Conservation (phyloP, 2,113 vertebrate species). For the Actenoides lindsayi region DNA sequence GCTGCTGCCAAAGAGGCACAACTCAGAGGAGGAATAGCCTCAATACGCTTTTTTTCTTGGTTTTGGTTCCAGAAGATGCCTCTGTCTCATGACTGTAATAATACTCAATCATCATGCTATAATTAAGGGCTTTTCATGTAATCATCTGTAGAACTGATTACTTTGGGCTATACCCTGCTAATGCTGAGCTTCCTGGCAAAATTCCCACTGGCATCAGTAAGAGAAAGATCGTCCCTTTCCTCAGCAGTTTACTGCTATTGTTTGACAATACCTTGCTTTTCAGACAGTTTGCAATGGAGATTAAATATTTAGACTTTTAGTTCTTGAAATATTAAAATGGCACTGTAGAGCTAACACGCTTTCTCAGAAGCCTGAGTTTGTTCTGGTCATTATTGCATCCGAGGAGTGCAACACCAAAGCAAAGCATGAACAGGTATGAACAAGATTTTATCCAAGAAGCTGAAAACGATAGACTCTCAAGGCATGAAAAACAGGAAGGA, state of each 20-base stretch:
- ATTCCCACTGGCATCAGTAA: slow-evolving; percentile 1
- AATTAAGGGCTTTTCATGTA: slow-evolving; percentile 62
- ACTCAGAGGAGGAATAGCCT: background rate
- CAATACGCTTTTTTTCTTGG: background rate
- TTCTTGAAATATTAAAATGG: slow-evolving; percentile 8
- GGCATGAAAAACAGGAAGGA: background rate
- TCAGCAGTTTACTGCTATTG: background rate
- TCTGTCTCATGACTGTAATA: slow-evolving; percentile 52
- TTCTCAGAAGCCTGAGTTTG: background rate
- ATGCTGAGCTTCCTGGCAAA: slow-evolving; percentile 43
- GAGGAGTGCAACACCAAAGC: background rate
- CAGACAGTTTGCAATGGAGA: background rate
- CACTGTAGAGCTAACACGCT: background rate
- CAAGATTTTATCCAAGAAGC: background rate
- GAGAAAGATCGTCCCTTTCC: background rate
- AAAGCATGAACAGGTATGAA: background rate
- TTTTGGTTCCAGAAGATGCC: slow-evolving; percentile 51
- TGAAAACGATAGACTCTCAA: background rate
- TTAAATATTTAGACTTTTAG: slow-evolving; percentile 13
- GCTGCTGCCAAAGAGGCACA: background rate
- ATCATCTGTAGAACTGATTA: slow-evolving; percentile 50
- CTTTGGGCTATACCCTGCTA: slow-evolving; percentile 43
- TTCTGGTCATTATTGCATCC: background rate
- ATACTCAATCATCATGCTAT: slow-evolving; percentile 47
- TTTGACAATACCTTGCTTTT: background rate